Base-by-base conservation (phyloP, 2,113 vertebrate genomes). In the Nycticryphes semicollaris region DNA sequence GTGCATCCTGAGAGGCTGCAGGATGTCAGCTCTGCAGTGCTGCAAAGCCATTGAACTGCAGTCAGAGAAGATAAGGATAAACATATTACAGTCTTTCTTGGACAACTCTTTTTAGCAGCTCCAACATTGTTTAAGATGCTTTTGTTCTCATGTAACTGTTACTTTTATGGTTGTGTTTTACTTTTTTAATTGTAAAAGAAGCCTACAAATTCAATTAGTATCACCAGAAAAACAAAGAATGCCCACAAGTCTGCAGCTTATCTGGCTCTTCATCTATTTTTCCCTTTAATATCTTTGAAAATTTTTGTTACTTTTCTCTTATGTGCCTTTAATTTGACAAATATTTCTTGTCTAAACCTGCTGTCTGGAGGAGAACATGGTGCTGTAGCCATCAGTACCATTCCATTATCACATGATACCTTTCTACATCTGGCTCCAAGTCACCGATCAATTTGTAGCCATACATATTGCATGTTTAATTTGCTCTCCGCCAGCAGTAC, bases 331-430 rank as follows among this genome's bases (percentile, higher is more conserved):
- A 76, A 81, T 93, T 89, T 78, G 35, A 51, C 13, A 48, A 48
- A 9, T 92, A 84, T 81, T 93, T 82, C 64, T 87, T 89, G 31
- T 64, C 60, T 94, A 84, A 92, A 67, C 69, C 89, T 86, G 20
- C 86, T 89, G 74, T 87, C 54, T 3, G 1, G 35, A 53, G 47
- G 27, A 90, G 75, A 77, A 51, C 9, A 14, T 0, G 2, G 67
- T 53, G 47, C 53, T 74, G 30, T 83, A 91, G 87, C 59, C 51
- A 75, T 22, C 28, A 51, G n/a, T 70, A 27, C 47, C 27, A 19
- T 74, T 68, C 78, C 53, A 72, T 64, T 60, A 37, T 68, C 6
- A 2, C 24, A 8, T 57, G 28, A 56, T n/a, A 72, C 57, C 57
- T 95, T 89, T 21, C 4, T 67, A 57, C 69, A 60, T 90, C 73